Evolutionary conservation across 2,797 vertebrate species (phyloP).

Genomic region (Neosalanx taihuensis): DNA sequence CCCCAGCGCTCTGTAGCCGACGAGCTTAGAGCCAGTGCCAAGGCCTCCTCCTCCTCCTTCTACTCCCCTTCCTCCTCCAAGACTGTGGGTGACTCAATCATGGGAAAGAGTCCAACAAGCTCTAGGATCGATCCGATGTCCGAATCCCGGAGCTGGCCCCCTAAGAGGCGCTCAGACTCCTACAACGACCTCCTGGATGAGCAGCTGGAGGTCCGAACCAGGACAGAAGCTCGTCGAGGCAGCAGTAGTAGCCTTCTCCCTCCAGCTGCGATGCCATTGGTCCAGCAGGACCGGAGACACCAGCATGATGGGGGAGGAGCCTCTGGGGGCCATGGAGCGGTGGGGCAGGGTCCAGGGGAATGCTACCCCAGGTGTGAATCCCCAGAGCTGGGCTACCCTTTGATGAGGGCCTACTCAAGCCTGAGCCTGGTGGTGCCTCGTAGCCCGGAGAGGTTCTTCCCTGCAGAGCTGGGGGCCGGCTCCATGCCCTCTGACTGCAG

Average conservation of each 20-base stretch:
- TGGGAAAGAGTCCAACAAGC: slow-evolving; percentile 83
- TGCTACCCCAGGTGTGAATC: slow-evolving; percentile 85
- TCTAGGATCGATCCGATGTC: slow-evolving; percentile 62
- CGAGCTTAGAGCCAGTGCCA: slow-evolving; percentile 94
- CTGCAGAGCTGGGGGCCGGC: slow-evolving; percentile 77
- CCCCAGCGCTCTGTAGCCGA: slow-evolving; percentile 94
- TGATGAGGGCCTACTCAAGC: slow-evolving; percentile 82
- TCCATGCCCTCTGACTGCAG: slow-evolving; percentile 88
- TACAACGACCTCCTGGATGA: slow-evolving; percentile 83
- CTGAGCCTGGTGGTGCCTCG: slow-evolving; percentile 78
- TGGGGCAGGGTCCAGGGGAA: slow-evolving; percentile 71
- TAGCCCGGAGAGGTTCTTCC: slow-evolving; percentile 81
- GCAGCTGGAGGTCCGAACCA: slow-evolving; percentile 82
- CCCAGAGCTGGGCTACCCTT: slow-evolving; percentile 83
- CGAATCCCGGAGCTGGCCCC: slow-evolving; percentile 70
- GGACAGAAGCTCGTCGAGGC: slow-evolving; percentile 74
- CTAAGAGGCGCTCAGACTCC: slow-evolving; percentile 82
- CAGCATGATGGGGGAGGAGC: slow-evolving; percentile 60
- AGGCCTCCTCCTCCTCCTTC: slow-evolving; percentile 67
- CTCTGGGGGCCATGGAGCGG: slow-evolving; percentile 37
- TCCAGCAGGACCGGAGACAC: slow-evolving; percentile 78
- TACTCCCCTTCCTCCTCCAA: slow-evolving; percentile 71
- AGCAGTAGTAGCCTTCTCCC: slow-evolving; percentile 42
- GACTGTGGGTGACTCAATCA: slow-evolving; percentile 76
- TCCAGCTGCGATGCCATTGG: no score